Base-by-base conservation (phyloP, 1,140 invertebrate species). In the Papilio dardanus region DNA sequence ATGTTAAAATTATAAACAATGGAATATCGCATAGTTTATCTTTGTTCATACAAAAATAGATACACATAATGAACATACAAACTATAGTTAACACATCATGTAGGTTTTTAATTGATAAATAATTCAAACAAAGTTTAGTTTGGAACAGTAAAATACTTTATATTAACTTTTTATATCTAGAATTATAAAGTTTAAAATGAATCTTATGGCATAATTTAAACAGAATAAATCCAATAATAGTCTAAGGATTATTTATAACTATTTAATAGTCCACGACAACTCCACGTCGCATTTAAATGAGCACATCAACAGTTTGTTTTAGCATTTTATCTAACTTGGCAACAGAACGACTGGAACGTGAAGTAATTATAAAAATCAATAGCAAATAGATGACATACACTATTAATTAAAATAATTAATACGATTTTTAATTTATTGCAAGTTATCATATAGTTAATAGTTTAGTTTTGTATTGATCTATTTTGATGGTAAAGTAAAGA, bases 271-370 rank as follows among this genome's bases (percentile, higher is more conserved):
- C 71, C 71, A 73, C 71, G 71, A 73, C 21, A 58, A 73, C 6
- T 31, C 3, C 24, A 58, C 50, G 71, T 21, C 71, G 71, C n/a
- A 58, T 73, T 8, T 19, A 73, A 73, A 73, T 73, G 46, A 54
- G 46, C n/a, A 10, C 21, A 28, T 28, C 54, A 42, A 35, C 1
- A 50, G 37, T 50, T 73, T 73, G 71, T 58, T 73, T 71, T 73
- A 73, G 42, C 14, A 73, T 73, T 69, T 69, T 69, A 69, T 69
- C 67, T 69, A 40, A 69, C 67, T 69, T 69, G 67, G 67, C 67
- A 69, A 69, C 67, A 69, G 33, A 35, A 69, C 21, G 33, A 6
- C 12, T 0, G 3, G 12, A 16, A 37, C 67, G 67, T 69, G 67
- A 40, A 35, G 67, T 69, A 69, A 69, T 69, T 69, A 69, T 69